Percentiles rank a stretch among this genome's conserved stretches.
phyloP scores from a whole-genome alignment of 2,797 vertebrate genomes.

The Microtus californicus region DNA sequence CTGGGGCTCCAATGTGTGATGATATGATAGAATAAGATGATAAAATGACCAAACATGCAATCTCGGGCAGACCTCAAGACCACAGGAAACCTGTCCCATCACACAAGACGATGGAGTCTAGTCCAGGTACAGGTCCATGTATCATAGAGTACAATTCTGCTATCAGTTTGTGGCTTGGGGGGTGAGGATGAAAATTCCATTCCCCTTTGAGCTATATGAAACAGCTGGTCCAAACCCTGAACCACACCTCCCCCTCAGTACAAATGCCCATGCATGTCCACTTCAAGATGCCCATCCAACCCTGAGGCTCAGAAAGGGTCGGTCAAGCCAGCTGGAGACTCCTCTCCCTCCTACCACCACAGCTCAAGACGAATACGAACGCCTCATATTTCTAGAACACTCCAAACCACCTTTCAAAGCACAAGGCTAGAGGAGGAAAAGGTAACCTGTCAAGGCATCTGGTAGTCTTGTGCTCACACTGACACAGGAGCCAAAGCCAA shows the following conservation, averaged over 20 bases:
- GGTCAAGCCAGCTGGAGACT: neutral
- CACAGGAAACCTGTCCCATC: neutral
- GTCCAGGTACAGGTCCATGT: neutral
- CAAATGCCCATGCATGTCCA: neutral
- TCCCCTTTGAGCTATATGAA: neutral
- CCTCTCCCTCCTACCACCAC: neutral
- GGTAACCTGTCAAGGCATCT: neutral
- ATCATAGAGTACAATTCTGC: neutral
- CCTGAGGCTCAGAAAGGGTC: neutral
- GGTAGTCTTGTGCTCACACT: neutral
- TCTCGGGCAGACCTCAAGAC: neutral
- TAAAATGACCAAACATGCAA: neutral
- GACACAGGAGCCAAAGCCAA: neutral
- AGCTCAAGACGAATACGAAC: neutral
- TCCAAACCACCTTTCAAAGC: neutral
- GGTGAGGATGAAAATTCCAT: neutral
- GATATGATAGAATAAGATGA: neutral
- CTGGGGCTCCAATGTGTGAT: neutral
- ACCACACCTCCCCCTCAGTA: neutral
- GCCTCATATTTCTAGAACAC: neutral
- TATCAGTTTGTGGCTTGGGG: neutral
- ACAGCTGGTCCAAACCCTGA: neutral
- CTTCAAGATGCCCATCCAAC: neutral
- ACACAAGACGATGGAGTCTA: neutral
- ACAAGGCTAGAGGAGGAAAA: neutral